Percentiles rank a stretch among this genome's conserved stretches.
Evolutionary conservation across 2,113 vertebrate species (phyloP).

Genomic region (Mandrillus leucophaeus): DNA sequence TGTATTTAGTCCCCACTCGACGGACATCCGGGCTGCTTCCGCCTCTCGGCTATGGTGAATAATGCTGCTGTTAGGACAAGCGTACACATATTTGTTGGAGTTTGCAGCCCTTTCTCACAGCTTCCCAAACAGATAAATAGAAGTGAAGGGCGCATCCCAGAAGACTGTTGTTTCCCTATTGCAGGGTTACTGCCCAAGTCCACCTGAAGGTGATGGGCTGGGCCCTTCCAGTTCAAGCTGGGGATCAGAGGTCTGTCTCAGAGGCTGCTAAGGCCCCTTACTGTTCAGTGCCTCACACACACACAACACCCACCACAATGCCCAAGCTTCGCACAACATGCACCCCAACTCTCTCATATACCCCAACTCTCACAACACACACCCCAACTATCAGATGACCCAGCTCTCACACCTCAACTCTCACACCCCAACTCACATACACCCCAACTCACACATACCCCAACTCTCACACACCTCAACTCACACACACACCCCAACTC

Average conservation of each 20-base stretch:
- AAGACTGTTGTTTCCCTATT: fast-evolving
- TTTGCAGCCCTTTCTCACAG: not conserved
- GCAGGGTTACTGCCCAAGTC: not conserved
- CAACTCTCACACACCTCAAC: not conserved
- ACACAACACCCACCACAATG: not conserved
- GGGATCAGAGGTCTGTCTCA: not conserved
- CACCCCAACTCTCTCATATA: not conserved
- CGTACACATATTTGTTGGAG: not conserved
- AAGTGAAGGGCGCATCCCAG: fast-evolving
- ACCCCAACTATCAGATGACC: too few species aligned
- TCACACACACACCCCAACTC: not conserved
- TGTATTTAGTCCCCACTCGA: not conserved
- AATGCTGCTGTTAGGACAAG: not conserved
- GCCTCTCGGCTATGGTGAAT: not conserved
- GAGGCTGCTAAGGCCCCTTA: not conserved
- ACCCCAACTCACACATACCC: not conserved
- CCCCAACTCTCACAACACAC: not conserved
- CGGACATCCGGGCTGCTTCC: not conserved
- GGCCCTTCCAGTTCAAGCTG: not conserved
- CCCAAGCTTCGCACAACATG: not conserved
- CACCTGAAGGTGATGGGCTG: not conserved
- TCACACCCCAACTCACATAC: not conserved
- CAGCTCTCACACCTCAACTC: too few species aligned
- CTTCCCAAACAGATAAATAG: not conserved
- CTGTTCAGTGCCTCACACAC: not conserved